Base-by-base conservation (phyloP, 2,888 invertebrate species). In the Agapetus fuscipes region DNA sequence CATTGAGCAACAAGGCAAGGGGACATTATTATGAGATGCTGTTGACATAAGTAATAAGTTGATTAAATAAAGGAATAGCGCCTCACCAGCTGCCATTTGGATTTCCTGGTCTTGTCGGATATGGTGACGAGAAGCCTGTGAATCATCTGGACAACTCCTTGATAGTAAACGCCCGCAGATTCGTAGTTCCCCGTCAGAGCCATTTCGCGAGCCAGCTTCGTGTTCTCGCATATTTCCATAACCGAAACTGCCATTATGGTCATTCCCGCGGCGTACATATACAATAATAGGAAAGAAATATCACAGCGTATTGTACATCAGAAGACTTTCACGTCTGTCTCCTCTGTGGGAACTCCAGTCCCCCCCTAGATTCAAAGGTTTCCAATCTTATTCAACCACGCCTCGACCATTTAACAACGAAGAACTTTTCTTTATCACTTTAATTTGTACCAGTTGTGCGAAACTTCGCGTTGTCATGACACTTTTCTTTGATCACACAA, bases 121-220 rank as follows among this genome's bases (percentile, higher is more conserved):
- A 89, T 85, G 36, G 82, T 81, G 17, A 77, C 72, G 30, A 95
- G 72, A 43, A 93, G 73, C 53, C 85, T 78, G 54, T 87, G 85
- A 53, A 97, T 83, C 74, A 93, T 88, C 60, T 91, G 89, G 41
- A 95, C 76, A 7, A 88, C 85, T 36, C 90, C 89, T 61, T 94
- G 88, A 60, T 94, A 95, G 64, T 93, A 94, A 41, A 94, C 87
- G 50, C 84, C 76, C 15, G 96, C 87, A 48, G 88, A 86, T 57
- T 96, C 95, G 59, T 97, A 97, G 64, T 94, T 91, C 14, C 96
- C 95, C 59, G 89, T 81, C 55, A 96, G 70, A 46, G 93, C 89
- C 82, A 87, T 88, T 72, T 97, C 95, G 56, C 96, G 75, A 41
- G 93, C 96, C 64, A 93, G 66, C 66, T 89, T 91, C 43, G 93